Percentiles rank a stretch among this genome's conserved stretches.
These are phyloP conservation scores for Theocolax elegans DNA, from an alignment of 1,140 invertebrate species.

Conservation along the genomic window DNA sequence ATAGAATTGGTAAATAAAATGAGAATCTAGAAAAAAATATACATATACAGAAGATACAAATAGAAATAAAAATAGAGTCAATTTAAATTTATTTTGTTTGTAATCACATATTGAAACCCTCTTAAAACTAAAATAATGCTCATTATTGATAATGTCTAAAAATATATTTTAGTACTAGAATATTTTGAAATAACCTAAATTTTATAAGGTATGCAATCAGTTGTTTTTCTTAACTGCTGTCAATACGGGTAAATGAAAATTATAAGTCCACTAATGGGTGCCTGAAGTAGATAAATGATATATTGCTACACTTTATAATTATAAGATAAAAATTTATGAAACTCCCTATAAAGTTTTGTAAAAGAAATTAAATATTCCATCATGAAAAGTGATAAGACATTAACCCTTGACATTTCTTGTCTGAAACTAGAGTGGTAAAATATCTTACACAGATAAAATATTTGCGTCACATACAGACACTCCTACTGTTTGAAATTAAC, in stretches of 20 bases:
- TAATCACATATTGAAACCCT: too few relatives aligned
- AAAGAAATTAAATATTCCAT: background rate
- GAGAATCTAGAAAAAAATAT: too few relatives aligned
- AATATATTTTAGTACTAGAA: background rate
- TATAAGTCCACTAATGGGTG: background rate
- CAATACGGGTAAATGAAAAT: constrained; percentile 6
- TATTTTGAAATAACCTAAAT: background rate
- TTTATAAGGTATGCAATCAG: background rate
- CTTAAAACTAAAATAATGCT: too few relatives aligned
- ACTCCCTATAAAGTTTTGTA: background rate
- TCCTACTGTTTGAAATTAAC: constrained; percentile 18
- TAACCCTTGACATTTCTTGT: constrained; percentile 15
- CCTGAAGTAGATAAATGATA: background rate
- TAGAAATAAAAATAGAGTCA: too few relatives aligned
- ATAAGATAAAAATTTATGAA: background rate
- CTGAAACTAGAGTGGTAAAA: constrained; percentile 14
- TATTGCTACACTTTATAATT: background rate
- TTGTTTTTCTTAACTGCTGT: constrained; percentile 21
- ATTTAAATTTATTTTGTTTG: too few relatives aligned
- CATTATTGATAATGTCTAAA: too few relatives aligned
- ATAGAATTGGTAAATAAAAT: too few relatives aligned
- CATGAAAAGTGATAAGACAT: background rate
- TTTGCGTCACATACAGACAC: constrained; percentile 9
- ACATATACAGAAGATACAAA: too few relatives aligned
- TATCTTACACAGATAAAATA: constrained; percentile 21